Conservation (phyloP, 2,797 vertebrate species). For the Staurois parvus region DNA sequence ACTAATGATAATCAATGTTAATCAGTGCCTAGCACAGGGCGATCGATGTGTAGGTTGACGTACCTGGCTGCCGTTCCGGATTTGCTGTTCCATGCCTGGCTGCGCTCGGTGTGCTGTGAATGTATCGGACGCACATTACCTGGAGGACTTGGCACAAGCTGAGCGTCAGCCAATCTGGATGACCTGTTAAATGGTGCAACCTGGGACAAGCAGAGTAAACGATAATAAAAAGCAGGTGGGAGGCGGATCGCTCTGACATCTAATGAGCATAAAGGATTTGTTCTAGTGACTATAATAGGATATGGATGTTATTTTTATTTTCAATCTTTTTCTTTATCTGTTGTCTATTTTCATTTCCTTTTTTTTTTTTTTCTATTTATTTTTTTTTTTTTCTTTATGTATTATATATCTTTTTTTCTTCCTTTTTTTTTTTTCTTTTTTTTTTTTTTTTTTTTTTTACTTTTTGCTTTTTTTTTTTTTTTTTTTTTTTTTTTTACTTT, state of each 20-base stretch:
- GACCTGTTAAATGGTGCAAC: constrained; percentile 3
- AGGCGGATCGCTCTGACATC: constrained; percentile 6
- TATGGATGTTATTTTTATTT: too few relatives aligned
- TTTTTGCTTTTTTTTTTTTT: too few relatives aligned
- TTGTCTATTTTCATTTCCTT: too few relatives aligned
- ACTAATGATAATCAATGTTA: background rate
- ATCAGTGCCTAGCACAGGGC: constrained; percentile 2
- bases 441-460: too few relatives aligned
- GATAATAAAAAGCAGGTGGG: constrained; percentile 3
- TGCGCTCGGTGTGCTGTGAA: constrained; percentile 6
- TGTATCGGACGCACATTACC: constrained; percentile 12
- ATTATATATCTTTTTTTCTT: too few relatives aligned
- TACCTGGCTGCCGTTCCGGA: constrained; percentile 13
- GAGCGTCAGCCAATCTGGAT: background rate
- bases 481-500: too few relatives aligned
- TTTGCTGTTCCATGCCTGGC: constrained; percentile 22
- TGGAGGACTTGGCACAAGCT: background rate
- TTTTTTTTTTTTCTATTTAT: too few relatives aligned
- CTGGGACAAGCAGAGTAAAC: constrained; percentile 2
- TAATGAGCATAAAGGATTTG: constrained; percentile 4
- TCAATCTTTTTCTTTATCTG: constrained; percentile 20
- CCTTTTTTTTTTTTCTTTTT: too few relatives aligned
- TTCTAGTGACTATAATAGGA: constrained; percentile 18
- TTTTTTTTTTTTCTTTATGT: too few relatives aligned
- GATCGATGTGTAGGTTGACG: background rate